Percentiles rank a stretch among this genome's conserved stretches.
phyloP scores from a whole-genome alignment of 2,888 invertebrate genomes.

The Prosapia bicincta region DNA sequence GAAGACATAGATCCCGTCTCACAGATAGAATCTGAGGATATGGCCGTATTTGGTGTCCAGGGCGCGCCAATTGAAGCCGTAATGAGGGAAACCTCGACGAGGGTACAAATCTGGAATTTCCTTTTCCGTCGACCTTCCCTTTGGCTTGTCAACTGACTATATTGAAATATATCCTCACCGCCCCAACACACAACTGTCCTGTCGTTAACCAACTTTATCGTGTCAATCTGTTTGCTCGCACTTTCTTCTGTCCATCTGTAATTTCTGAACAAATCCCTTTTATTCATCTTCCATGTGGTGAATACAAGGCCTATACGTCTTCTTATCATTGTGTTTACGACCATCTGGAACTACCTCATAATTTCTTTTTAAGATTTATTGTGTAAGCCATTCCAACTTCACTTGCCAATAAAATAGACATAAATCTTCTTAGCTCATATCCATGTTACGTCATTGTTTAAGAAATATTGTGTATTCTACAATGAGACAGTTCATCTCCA shows the following conservation, averaged over 20 bases:
- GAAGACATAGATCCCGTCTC: background rate
- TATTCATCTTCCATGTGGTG: background rate
- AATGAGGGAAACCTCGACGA: background rate
- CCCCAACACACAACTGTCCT: background rate
- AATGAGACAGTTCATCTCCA: too few species aligned
- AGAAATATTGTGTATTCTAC: too few species aligned
- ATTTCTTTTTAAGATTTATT: too few species aligned
- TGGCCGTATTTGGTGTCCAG: background rate
- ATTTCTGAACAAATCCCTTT: background rate
- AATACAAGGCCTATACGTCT: background rate
- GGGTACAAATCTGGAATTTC: background rate
- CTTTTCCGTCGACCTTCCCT: background rate
- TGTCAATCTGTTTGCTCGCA: background rate
- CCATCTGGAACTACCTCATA: background rate
- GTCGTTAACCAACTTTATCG: background rate
- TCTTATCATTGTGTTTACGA: background rate
- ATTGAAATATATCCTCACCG: background rate
- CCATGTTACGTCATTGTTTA: too few species aligned
- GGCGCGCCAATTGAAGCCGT: background rate
- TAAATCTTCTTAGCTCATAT: too few species aligned
- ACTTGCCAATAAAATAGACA: too few species aligned
- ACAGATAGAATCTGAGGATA: background rate
- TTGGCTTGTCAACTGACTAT: background rate
- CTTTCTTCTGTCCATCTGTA: background rate
- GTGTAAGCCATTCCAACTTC: too few species aligned